Conservation (phyloP, 2,113 vertebrate species). For the Lanius collurio region DNA sequence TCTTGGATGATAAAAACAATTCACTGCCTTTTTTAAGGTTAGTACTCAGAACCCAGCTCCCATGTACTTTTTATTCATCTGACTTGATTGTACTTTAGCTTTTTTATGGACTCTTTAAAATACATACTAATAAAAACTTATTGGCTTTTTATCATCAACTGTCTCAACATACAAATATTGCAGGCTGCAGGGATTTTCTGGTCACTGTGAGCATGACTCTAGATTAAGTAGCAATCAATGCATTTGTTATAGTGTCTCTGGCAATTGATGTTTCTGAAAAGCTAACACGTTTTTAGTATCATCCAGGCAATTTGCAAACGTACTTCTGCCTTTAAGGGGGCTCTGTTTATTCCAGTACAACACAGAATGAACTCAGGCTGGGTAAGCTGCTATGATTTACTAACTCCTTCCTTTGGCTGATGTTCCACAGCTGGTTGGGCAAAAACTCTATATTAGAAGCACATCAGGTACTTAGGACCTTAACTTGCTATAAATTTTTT, state of each 20-base stretch:
- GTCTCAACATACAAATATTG: slow-evolving; percentile 37
- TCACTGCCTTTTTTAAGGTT: slow-evolving; percentile 40
- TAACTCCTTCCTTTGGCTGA: neutral
- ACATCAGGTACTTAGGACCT: neutral
- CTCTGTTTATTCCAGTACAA: neutral
- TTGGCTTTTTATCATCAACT: slow-evolving; percentile 39
- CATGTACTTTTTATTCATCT: slow-evolving; percentile 13
- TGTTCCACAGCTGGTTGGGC: neutral
- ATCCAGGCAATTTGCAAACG: neutral
- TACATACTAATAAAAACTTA: slow-evolving; percentile 53
- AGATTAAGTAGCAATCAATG: neutral
- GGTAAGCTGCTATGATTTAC: neutral
- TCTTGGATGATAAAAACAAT: slow-evolving; percentile 38
- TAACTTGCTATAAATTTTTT: slow-evolving; percentile 19
- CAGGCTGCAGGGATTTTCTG: slow-evolving; percentile 35
- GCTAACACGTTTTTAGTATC: neutral
- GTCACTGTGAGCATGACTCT: neutral
- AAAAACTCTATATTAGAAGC: neutral
- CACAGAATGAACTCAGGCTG: neutral
- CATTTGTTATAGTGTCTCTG: neutral
- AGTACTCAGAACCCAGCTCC: slow-evolving; percentile 33
- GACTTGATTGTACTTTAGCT: slow-evolving; percentile 45
- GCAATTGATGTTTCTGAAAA: neutral
- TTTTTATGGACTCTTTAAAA: slow-evolving; percentile 59
- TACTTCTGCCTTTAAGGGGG: neutral